Percentiles rank a stretch among this genome's conserved stretches.
These are phyloP conservation scores for Chloroceryle aenea DNA, from an alignment of 2,113 vertebrate species.

Conservation along the genomic window DNA sequence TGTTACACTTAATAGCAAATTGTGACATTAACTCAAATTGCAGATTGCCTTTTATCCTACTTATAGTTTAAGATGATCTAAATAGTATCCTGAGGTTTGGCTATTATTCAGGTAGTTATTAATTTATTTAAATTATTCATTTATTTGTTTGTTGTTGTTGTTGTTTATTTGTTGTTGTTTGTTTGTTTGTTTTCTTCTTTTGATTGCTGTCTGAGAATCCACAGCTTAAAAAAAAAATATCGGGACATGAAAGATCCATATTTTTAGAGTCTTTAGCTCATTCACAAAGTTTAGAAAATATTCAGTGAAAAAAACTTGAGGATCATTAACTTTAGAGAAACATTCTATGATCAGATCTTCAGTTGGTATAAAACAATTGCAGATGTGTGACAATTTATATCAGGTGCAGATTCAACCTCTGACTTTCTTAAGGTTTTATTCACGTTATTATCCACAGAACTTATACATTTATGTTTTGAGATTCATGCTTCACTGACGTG, in stretches of 20 bases:
- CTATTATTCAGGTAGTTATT: not conserved
- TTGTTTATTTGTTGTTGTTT: too few relatives aligned
- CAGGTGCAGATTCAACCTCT: not conserved
- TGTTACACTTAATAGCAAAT: not conserved
- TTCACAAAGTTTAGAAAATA: not conserved
- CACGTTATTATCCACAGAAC: not conserved
- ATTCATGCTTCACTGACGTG: not conserved
- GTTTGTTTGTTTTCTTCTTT: not conserved
- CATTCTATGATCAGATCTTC: not conserved
- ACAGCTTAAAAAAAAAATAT: not conserved
- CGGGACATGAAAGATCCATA: fast-evolving
- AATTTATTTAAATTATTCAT: not conserved
- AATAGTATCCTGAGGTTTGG: not conserved
- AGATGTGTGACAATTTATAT: not conserved
- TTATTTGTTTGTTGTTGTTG: too few relatives aligned
- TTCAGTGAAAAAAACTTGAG: not conserved
- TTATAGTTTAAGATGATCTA: not conserved
- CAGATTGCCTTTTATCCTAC: not conserved
- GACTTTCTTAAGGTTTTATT: not conserved
- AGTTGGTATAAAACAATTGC: not conserved
- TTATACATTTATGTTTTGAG: not conserved
- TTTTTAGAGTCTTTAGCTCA: not conserved
- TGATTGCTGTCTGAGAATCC: fast-evolving
- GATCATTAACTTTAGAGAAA: not conserved
- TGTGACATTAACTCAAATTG: not conserved